A percentile compares a stretch with the other conserved stretches of the same genome.
These are phyloP conservation scores for Antrozous pallidus DNA, from an alignment of 2,797 vertebrate genomes.

Conservation along the genomic window DNA sequence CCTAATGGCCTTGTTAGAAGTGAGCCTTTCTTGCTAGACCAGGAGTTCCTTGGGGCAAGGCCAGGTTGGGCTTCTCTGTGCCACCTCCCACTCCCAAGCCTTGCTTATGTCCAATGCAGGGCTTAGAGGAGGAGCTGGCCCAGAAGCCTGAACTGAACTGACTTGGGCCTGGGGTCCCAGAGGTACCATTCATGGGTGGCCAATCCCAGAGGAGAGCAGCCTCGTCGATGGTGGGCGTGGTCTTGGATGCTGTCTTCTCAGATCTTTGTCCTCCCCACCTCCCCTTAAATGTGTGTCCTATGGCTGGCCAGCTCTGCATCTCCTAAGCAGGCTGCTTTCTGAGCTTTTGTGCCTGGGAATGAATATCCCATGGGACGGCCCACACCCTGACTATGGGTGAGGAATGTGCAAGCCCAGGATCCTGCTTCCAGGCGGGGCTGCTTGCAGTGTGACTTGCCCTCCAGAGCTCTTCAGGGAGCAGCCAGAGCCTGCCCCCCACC, in stretches of 20 bases:
- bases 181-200: background rate
- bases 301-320: background rate
- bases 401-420: background rate
- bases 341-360: background rate
- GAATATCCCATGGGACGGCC: background rate
- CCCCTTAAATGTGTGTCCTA: background rate
- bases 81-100: no score
- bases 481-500: background rate
- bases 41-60: background rate
- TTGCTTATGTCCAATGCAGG: background rate
- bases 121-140: background rate
- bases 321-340: background rate
- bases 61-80: background rate
- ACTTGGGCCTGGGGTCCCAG: background rate
- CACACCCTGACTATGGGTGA: background rate
- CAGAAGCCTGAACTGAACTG: background rate
- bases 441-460: background rate
- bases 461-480: background rate
- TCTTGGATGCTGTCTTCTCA: background rate
- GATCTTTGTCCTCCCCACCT: background rate
- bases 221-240: background rate
- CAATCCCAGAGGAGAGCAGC: background rate
- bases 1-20: background rate
- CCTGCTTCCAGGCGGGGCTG: background rate
- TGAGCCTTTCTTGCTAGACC: background rate